Evolutionary conservation across 2,888 invertebrate species (phyloP).

Genomic region (Alviniconcha strummeri): DNA sequence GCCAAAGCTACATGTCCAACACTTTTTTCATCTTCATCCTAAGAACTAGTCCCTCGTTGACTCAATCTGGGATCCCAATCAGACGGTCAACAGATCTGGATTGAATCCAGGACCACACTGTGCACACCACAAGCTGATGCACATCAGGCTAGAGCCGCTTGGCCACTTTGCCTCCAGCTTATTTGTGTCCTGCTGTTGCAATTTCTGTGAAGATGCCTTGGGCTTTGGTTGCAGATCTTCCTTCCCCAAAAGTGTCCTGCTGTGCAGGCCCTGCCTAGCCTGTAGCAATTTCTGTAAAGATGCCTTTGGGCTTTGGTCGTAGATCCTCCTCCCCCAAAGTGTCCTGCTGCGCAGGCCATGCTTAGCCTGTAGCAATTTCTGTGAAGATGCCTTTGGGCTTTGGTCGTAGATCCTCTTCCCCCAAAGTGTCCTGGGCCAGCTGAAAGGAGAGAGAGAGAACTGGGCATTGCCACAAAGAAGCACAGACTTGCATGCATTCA

Average conservation of each 20-base stretch:
- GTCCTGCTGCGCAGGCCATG: background rate
- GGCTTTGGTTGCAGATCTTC: background rate
- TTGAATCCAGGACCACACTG: too few relatives aligned
- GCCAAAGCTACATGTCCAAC: too few relatives aligned
- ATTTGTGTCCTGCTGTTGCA: background rate
- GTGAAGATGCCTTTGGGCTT: constrained; percentile 62
- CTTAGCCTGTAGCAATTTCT: constrained; percentile 48
- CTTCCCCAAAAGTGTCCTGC: background rate
- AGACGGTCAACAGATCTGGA: too few relatives aligned
- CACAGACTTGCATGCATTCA: background rate
- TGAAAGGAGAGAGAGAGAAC: constrained; percentile 43
- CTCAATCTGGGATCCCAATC: too few relatives aligned
- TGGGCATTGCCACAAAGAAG: background rate
- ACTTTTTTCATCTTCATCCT: too few relatives aligned
- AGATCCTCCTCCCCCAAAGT: constrained; percentile 66
- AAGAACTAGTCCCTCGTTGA: too few relatives aligned
- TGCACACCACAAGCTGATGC: too few relatives aligned
- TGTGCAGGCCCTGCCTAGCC: background rate
- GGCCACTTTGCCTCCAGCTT: too few relatives aligned
- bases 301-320: constrained; percentile 55
- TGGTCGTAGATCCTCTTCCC: constrained; percentile 63
- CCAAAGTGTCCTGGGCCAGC: constrained; percentile 66
- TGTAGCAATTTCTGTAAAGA: constrained; percentile 59
- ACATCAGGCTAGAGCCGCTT: too few relatives aligned
- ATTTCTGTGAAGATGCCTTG: background rate